A percentile compares a stretch with the other conserved stretches of the same genome.
Evolutionary conservation across 2,888 invertebrate genomes (phyloP).

Genomic region (Andrena haemorrhoa): DNA sequence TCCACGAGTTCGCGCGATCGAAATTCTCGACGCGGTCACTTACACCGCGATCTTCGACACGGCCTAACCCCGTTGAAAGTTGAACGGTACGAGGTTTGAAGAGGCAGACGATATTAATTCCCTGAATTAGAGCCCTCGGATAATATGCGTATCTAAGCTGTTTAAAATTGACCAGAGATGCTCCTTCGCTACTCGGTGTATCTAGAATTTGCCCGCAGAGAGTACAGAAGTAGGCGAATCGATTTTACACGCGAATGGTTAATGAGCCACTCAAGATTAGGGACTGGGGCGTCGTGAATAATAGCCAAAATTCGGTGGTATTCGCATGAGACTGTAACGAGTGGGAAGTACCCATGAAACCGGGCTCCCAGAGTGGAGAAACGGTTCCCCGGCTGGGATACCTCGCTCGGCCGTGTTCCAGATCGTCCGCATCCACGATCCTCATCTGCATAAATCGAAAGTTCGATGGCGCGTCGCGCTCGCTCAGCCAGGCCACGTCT

Average conservation of each 20-base stretch:
- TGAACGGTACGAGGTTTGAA: too few relatives aligned
- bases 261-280: too few relatives aligned
- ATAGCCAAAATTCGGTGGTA: neutral
- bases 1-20: neutral
- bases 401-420: neutral
- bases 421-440: slow-evolving; percentile 7
- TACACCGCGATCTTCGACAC: too few relatives aligned
- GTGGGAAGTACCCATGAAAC: neutral
- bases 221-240: too few relatives aligned
- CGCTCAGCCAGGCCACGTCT: neutral
- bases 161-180: too few relatives aligned
- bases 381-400: neutral
- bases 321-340: neutral
- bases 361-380: neutral
- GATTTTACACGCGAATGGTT: too few relatives aligned
- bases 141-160: too few relatives aligned
- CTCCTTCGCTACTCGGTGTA: too few relatives aligned
- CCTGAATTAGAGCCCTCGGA: too few relatives aligned
- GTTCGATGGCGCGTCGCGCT: slow-evolving; percentile 20
- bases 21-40: neutral
- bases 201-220: too few relatives aligned
- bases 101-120: too few relatives aligned
- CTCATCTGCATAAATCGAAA: slow-evolving; percentile 48
- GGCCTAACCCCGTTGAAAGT: too few relatives aligned
- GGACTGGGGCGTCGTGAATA: neutral